phyloP scores from a whole-genome alignment of 1,140 invertebrate species.

The Zophobas morio region DNA sequence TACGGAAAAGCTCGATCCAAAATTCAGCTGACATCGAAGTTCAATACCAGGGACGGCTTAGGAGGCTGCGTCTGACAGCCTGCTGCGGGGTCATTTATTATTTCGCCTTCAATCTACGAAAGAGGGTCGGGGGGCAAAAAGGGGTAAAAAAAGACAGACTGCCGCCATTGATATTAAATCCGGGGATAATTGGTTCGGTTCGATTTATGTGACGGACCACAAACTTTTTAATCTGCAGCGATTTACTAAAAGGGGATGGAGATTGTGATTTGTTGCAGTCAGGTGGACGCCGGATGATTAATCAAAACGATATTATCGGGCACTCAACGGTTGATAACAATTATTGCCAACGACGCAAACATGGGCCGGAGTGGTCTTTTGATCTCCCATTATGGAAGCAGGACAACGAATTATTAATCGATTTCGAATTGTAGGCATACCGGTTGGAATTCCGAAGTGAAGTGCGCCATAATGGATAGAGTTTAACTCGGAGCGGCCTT shows the following conservation, averaged over 20 bases:
- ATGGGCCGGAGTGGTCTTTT: slow-evolving; percentile 6
- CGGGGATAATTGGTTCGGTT: slow-evolving; percentile 30
- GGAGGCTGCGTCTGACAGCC: slow-evolving; percentile 24
- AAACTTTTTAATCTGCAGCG: slow-evolving; percentile 37
- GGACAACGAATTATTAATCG: slow-evolving; percentile 30
- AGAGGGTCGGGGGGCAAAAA: not conserved
- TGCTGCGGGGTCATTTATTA: slow-evolving; percentile 27
- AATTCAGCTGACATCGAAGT: slow-evolving; percentile 32
- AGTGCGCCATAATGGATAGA: not conserved
- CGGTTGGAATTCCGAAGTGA: not conserved
- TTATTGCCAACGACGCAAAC: slow-evolving; percentile 20
- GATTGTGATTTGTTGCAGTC: slow-evolving; percentile 29
- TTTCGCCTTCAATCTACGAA: slow-evolving; percentile 10
- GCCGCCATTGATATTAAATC: slow-evolving; percentile 27
- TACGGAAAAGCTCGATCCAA: slow-evolving; percentile 3
- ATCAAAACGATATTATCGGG: slow-evolving; percentile 31
- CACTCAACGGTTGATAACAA: slow-evolving; percentile 31
- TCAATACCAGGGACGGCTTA: slow-evolving; percentile 16
- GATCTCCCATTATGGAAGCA: slow-evolving; percentile 26
- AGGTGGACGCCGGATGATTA: slow-evolving; percentile 18
- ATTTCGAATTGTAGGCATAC: slow-evolving; percentile 4
- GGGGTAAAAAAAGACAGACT: slow-evolving; percentile 4
- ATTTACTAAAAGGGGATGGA: slow-evolving; percentile 6
- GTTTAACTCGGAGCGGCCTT: too few relatives aligned
- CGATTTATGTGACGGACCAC: slow-evolving; percentile 24